Percentiles rank a stretch among this genome's conserved stretches.
Conservation (phyloP, 2,888 invertebrate genomes). For the Pyrrhosoma nymphula region DNA sequence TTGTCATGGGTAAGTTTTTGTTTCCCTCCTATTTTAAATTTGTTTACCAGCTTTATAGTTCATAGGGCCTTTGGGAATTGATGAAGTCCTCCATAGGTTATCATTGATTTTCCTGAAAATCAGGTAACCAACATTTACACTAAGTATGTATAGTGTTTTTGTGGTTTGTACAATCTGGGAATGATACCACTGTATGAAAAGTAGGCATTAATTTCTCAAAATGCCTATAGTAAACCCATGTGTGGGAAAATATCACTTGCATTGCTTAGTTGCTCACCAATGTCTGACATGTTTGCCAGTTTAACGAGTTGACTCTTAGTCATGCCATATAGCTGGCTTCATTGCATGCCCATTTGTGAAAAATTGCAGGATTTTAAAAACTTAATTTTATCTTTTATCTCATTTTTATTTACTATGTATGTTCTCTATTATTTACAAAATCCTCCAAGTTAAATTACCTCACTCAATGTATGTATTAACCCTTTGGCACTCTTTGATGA, state of each 20-base stretch:
- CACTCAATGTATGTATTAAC: slow-evolving; percentile 30
- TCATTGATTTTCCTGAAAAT: too few relatives aligned
- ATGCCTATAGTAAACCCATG: not conserved
- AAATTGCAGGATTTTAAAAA: not conserved
- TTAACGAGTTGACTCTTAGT: not conserved
- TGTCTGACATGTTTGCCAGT: too few relatives aligned
- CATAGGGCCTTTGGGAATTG: too few relatives aligned
- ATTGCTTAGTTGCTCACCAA: too few relatives aligned
- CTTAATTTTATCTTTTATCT: not conserved
- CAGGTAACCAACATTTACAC: too few relatives aligned
- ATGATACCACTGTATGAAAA: not conserved
- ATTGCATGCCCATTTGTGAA: slow-evolving; percentile 39
- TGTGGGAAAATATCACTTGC: too few relatives aligned
- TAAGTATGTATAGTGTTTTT: too few relatives aligned
- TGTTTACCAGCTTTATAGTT: too few relatives aligned
- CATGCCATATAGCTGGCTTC: not conserved
- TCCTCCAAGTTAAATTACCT: not conserved
- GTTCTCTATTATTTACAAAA: not conserved
- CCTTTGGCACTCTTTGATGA: not conserved
- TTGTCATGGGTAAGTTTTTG: too few relatives aligned
- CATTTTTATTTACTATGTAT: not conserved
- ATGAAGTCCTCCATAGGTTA: too few relatives aligned
- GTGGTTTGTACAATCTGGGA: too few relatives aligned
- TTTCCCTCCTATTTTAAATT: too few relatives aligned
- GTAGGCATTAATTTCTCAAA: not conserved